Conservation (phyloP, 2,797 vertebrate genomes). For the Acanthurus tractus region DNA sequence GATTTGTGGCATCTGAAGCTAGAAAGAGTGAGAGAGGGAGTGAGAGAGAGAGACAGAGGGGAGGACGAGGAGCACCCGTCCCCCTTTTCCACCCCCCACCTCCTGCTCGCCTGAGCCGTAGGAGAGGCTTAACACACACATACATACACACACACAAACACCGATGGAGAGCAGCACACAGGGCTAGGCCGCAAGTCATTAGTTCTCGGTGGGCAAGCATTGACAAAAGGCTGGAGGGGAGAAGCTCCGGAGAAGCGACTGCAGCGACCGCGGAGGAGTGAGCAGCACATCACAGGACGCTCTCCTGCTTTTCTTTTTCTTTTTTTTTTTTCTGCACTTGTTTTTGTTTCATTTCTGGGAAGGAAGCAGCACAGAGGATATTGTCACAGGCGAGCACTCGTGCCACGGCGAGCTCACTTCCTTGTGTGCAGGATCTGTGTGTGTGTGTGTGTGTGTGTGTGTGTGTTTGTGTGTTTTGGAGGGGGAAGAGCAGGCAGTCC, state of each 20-base stretch:
- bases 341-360: background rate
- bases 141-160: conserved; percentile 49
- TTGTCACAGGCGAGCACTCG: conserved; percentile 46
- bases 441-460: conserved; percentile 42
- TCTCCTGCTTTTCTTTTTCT: conserved; percentile 15
- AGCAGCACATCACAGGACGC: conserved; percentile 32
- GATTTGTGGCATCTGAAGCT: conserved; percentile 72
- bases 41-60: too few relatives aligned
- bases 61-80: conserved; percentile 39
- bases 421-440: conserved; percentile 57
- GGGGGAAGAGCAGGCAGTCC: conserved; percentile 33
- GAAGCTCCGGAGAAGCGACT: conserved; percentile 46
- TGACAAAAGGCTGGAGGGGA: conserved; percentile 80
- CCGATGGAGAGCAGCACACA: conserved; percentile 64
- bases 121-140: conserved; percentile 62
- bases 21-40: conserved; percentile 7
- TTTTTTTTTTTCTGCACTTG: background rate
- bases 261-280: conserved; percentile 50
- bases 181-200: conserved; percentile 80
- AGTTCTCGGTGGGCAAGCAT: conserved; percentile 82
- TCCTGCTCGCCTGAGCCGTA: conserved; percentile 55
- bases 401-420: conserved; percentile 69
- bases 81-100: conserved; percentile 54
- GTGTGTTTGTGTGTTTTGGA: conserved; percentile 46
- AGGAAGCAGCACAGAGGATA: conserved; percentile 49